Conservation (phyloP, 1,140 invertebrate species). For the Listronotus bonariensis region DNA sequence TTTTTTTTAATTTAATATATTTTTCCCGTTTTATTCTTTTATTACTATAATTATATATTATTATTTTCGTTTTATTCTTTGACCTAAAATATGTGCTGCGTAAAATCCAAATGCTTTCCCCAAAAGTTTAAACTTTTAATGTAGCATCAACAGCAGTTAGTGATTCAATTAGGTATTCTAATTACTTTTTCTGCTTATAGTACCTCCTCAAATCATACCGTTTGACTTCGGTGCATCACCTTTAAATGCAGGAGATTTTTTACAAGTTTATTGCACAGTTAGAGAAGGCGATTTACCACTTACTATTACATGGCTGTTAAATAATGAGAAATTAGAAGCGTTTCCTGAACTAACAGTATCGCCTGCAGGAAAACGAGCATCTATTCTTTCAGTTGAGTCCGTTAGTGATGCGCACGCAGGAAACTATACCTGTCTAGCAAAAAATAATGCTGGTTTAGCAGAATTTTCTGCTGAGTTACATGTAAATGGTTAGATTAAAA, state of each 20-base stretch:
- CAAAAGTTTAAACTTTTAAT: too few species aligned
- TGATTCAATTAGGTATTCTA: too few species aligned
- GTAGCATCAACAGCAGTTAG: too few species aligned
- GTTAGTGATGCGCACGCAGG: slow-evolving; percentile 62
- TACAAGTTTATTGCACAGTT: slow-evolving; percentile 60
- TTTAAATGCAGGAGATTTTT: slow-evolving; percentile 62
- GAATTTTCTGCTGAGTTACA: slow-evolving; percentile 63
- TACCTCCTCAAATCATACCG: slow-evolving; percentile 60
- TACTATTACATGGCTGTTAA: slow-evolving; percentile 57
- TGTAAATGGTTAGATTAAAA: slow-evolving; percentile 62
- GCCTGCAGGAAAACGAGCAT: slow-evolving; percentile 66
- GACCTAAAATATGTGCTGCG: too few species aligned
- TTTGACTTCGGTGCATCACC: slow-evolving; percentile 57
- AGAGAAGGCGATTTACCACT: slow-evolving; percentile 62
- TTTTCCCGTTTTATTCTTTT: slow-evolving; percentile 2
- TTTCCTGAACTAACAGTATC: slow-evolving; percentile 52
- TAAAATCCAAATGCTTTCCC: not conserved
- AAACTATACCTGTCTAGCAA: slow-evolving; percentile 69
- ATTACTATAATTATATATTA: not conserved
- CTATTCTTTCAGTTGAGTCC: slow-evolving; percentile 67
- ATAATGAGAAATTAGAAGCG: slow-evolving; percentile 32
- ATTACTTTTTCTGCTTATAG: slow-evolving; percentile 52
- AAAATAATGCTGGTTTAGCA: slow-evolving; percentile 66
- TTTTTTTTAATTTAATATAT: too few species aligned
- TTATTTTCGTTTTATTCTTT: too few species aligned